Evolutionary conservation across 2,797 vertebrate species (phyloP).

Genomic region (Carcharodon carcharias): DNA sequence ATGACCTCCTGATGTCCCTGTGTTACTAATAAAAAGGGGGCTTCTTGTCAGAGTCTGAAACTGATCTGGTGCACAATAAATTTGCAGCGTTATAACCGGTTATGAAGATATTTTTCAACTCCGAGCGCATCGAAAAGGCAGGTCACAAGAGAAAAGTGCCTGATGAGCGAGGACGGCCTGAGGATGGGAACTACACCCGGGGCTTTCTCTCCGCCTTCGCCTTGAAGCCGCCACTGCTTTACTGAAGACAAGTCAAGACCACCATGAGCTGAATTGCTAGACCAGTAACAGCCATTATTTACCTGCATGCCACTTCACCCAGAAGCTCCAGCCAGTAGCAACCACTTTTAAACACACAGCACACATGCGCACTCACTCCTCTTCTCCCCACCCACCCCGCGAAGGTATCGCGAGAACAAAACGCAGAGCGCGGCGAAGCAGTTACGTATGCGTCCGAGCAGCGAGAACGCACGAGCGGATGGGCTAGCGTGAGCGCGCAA

Average conservation of each 20-base stretch:
- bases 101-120: neutral
- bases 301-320: neutral
- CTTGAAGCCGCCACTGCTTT: too few relatives aligned
- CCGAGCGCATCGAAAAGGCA: neutral
- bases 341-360: neutral
- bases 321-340: neutral
- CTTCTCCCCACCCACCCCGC: too few relatives aligned
- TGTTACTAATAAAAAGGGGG: neutral
- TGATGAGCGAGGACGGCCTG: neutral
- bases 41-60: neutral
- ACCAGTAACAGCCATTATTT: neutral
- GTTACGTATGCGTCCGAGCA: neutral
- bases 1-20: neutral
- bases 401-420: neutral
- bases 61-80: neutral
- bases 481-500: too few relatives aligned
- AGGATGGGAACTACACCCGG: too few relatives aligned
- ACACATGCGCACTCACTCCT: neutral
- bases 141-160: neutral
- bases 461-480: neutral
- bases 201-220: too few relatives aligned
- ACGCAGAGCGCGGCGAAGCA: too few relatives aligned
- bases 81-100: neutral
- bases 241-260: too few relatives aligned
- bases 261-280: too few relatives aligned